A percentile compares a stretch with the other conserved stretches of the same genome.
Evolutionary conservation across 2,888 invertebrate species (phyloP).

Genomic region (Luffia ferchaultella): DNA sequence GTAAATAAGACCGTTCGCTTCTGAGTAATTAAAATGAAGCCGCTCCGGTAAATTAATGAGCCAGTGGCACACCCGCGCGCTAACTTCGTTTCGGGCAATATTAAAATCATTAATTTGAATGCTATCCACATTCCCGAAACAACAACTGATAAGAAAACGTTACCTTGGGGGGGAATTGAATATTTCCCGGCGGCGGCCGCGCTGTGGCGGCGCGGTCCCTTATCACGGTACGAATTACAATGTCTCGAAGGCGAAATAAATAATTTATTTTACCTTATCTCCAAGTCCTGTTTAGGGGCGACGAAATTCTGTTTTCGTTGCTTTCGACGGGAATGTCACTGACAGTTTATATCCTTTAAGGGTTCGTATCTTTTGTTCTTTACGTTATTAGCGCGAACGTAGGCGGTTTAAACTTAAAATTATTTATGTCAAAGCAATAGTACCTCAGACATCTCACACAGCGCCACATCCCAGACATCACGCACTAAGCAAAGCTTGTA

Average conservation of each 20-base stretch:
- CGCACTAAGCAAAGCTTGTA: too few relatives aligned
- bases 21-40: not conserved
- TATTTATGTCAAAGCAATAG: too few relatives aligned
- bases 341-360: not conserved
- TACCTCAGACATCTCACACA: too few relatives aligned
- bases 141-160: conserved; percentile 26
- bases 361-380: conserved; percentile 1
- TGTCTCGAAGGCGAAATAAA: conserved; percentile 32
- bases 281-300: not conserved
- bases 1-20: not conserved
- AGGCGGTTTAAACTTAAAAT: not conserved
- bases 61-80: not conserved
- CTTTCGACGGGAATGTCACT: not conserved
- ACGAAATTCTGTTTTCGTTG: not conserved
- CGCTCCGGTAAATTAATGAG: not conserved
- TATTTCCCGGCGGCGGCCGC: conserved; percentile 22
- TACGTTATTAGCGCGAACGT: not conserved
- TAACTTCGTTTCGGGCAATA: not conserved
- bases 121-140: conserved; percentile 17
- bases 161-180: conserved; percentile 26
- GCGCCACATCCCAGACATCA: too few relatives aligned
- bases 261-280: conserved; percentile 12
- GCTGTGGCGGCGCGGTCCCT: conserved; percentile 21
- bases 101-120: conserved; percentile 21
- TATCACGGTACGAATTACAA: conserved; percentile 32